Conservation (phyloP, 2,888 invertebrate genomes). For the Mythimna pallens region DNA sequence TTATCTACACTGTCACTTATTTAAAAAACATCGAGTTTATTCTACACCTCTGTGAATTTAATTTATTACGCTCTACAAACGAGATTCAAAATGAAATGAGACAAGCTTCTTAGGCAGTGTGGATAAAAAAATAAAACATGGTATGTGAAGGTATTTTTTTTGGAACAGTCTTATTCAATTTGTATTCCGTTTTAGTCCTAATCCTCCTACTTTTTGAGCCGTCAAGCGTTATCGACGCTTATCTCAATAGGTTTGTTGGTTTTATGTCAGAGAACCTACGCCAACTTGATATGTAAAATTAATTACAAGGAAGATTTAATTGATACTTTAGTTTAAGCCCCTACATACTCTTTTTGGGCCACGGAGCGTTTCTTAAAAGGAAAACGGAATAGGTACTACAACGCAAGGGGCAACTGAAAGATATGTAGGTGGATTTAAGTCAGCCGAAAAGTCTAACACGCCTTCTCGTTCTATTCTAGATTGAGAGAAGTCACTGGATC, state of each 20-base stretch:
- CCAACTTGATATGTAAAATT: too few species aligned
- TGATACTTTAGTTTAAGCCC: too few species aligned
- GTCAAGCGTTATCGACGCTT: background rate
- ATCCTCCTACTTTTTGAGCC: background rate
- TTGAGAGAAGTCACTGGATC: too few species aligned
- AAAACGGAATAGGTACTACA: too few species aligned
- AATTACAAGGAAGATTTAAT: too few species aligned
- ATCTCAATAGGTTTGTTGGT: too few species aligned
- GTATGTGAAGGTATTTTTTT: conserved; percentile 12
- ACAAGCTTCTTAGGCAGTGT: conserved; percentile 63
- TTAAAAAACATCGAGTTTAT: conserved; percentile 62
- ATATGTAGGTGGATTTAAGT: too few species aligned
- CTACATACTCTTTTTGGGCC: too few species aligned
- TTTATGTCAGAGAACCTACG: background rate
- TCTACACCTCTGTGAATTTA: conserved; percentile 77
- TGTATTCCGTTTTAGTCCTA: background rate
- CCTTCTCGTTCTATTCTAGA: too few species aligned
- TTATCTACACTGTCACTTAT: conserved; percentile 54
- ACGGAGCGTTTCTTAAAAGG: too few species aligned
- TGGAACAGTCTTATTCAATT: conserved; percentile 11
- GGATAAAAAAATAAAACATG: conserved; percentile 30
- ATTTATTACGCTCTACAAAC: conserved; percentile 78
- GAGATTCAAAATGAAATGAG: conserved; percentile 63
- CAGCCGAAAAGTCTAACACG: too few species aligned
- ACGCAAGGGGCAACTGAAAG: too few species aligned